phyloP scores from a whole-genome alignment of 2,797 vertebrate species.

The Gouania willdenowi region DNA sequence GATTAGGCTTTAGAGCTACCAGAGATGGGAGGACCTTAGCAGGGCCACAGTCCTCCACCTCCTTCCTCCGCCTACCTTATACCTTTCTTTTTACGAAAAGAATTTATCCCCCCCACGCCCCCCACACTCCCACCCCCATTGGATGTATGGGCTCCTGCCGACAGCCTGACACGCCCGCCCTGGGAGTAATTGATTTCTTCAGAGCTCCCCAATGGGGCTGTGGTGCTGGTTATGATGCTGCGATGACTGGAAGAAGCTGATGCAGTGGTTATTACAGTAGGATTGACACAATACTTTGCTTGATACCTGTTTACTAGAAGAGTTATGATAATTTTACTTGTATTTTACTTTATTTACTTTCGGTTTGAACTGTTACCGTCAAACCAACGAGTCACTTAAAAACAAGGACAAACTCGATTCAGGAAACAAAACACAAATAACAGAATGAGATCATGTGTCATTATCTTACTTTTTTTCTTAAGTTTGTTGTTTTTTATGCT shows the following conservation, averaged over 20 bases:
- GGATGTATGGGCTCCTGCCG: conserved; percentile 51
- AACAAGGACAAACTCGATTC: too few relatives aligned
- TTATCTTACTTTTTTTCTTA: too few relatives aligned
- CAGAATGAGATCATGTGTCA: too few relatives aligned
- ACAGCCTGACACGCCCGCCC: conserved; percentile 36
- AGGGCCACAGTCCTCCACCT: conserved; percentile 38
- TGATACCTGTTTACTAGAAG: conserved; percentile 5
- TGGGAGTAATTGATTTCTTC: conserved; percentile 73
- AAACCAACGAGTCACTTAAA: too few relatives aligned
- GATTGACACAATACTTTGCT: conserved; percentile 30
- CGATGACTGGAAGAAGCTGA: conserved; percentile 31
- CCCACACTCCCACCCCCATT: too few relatives aligned
- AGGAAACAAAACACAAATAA: too few relatives aligned
- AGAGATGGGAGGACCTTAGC: conserved; percentile 35
- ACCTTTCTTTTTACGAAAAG: conserved; percentile 42
- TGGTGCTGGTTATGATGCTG: background rate
- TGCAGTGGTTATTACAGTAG: conserved; percentile 47
- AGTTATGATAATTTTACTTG: too few relatives aligned
- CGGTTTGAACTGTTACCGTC: too few relatives aligned
- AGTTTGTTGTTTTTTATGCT: too few relatives aligned
- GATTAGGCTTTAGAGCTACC: conserved; percentile 57
- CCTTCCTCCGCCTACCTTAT: conserved; percentile 27
- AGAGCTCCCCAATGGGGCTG: conserved; percentile 34
- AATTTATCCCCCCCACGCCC: too few relatives aligned
- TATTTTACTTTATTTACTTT: too few relatives aligned